Percentiles rank a stretch among this genome's conserved stretches.
Conservation (phyloP, 2,797 vertebrate genomes). For the Fistularia tabacaria region DNA sequence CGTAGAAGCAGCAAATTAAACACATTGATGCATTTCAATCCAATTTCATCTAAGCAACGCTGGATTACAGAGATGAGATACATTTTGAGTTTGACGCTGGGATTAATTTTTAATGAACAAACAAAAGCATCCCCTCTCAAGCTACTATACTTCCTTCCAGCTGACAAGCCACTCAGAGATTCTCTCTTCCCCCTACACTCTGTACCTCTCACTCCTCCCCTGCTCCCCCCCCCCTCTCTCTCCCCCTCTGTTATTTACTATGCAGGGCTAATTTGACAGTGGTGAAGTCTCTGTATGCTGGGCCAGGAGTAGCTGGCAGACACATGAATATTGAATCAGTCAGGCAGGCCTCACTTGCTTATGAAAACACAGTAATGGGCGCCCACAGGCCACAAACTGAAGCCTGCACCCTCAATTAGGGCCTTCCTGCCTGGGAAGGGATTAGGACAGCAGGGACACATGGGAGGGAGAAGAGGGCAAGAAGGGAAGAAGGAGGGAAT, state of each 20-base stretch:
- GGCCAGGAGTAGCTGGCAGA: conserved; percentile 84
- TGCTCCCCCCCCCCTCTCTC: conserved; percentile 42
- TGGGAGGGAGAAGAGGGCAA: conserved; percentile 69
- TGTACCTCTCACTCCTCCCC: neutral
- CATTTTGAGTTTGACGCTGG: conserved; percentile 47
- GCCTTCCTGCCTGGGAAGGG: conserved; percentile 84
- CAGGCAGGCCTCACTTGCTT: conserved; percentile 85
- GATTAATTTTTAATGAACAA: conserved; percentile 68
- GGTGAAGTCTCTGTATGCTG: conserved; percentile 74
- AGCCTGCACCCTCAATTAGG: conserved; percentile 87
- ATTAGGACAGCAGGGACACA: conserved; percentile 79
- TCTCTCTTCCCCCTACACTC: conserved; percentile 38
- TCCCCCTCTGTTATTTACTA: conserved; percentile 77
- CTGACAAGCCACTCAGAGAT: conserved; percentile 67
- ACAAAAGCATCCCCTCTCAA: conserved; percentile 66
- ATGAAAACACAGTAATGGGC: conserved; percentile 86
- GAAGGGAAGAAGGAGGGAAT: conserved; percentile 72
- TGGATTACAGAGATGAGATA: conserved; percentile 24
- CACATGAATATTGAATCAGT: conserved; percentile 89
- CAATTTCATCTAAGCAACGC: conserved; percentile 21
- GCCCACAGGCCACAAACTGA: conserved; percentile 86
- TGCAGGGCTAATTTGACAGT: conserved; percentile 84
- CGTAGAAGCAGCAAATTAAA: conserved; percentile 27
- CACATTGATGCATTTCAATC: conserved; percentile 15
- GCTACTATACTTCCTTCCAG: conserved; percentile 69